Conservation (phyloP, 2,797 vertebrate genomes). For the Neomorphus geoffroyi region DNA sequence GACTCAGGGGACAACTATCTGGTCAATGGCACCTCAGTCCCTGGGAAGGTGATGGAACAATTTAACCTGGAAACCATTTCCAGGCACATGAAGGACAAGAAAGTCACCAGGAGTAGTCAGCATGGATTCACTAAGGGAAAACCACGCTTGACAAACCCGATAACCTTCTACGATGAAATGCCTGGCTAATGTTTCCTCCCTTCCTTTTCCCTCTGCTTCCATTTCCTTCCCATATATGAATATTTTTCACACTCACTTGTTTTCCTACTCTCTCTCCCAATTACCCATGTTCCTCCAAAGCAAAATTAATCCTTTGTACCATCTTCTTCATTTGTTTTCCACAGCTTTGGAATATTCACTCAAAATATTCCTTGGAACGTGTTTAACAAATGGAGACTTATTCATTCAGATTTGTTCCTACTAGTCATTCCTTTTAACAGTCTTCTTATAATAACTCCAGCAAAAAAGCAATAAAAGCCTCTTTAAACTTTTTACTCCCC, state of each 20-base stretch:
- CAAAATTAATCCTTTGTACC: background rate
- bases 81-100: background rate
- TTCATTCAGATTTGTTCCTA: conserved; percentile 8
- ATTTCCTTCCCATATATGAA: background rate
- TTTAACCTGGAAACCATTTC: background rate
- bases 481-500: background rate
- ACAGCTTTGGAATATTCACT: background rate
- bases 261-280: background rate
- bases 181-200: background rate
- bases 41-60: background rate
- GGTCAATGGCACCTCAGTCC: background rate
- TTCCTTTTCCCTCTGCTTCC: background rate
- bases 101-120: background rate
- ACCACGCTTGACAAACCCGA: background rate
- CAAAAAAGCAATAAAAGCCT: background rate
- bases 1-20: background rate
- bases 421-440: background rate
- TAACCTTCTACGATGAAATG: background rate
- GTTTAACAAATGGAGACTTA: background rate
- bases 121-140: background rate
- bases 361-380: background rate
- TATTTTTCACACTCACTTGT: background rate
- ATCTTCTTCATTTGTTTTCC: background rate
- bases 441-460: background rate
- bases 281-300: background rate